Evolutionary conservation across 2,113 vertebrate species (phyloP), one percentile per base, ranked within the genome.

Genomic region (Chinchilla lanigera): DNA sequence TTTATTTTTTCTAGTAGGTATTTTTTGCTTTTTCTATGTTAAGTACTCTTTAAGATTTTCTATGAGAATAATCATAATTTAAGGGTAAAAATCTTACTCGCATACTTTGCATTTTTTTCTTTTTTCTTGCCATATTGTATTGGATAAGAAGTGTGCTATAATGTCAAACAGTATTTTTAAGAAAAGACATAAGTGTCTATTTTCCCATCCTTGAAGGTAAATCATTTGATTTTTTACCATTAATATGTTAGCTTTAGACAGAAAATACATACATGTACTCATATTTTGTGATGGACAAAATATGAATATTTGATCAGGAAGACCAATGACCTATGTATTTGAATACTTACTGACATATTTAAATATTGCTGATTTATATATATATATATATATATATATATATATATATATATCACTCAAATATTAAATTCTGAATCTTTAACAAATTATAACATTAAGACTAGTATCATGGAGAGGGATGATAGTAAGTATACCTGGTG

Each of bases 371-470:
- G 60, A 71, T 88, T 84, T 84, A 50, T 71, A 44, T 47, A 28
- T 71, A 54, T 28, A 50, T 50, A 9, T 50, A 50, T 50, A 9
- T 50, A 50, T 50, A n/a, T 84, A 50, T 71, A 44, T 47, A 28
- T 71, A 54, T 28, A 50, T 50, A 9, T 50, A 50, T 50, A 9
- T 50, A 50, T 1, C 85, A 85, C 30, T 85, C 24, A 75, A 93
- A 88, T 41, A 81, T 47, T 81, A 81, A 84, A 96, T 41, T 82
- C 71, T 75, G 12, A 63, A 33, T 3, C 35, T 96, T 96, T 75
- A 93, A 38, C n/a, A 90, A 69, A 90, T 78, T 82, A 61, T 56
- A 11, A 10, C 19, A 60, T 47, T 80, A 67, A 92, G 13, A n/a
- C 33, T 73, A 35, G 28, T 58, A 61, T 96, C 85, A 65, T n/a